Evolutionary conservation across 2,888 invertebrate species (phyloP).

Genomic region (Drosophila setosimentum): DNA sequence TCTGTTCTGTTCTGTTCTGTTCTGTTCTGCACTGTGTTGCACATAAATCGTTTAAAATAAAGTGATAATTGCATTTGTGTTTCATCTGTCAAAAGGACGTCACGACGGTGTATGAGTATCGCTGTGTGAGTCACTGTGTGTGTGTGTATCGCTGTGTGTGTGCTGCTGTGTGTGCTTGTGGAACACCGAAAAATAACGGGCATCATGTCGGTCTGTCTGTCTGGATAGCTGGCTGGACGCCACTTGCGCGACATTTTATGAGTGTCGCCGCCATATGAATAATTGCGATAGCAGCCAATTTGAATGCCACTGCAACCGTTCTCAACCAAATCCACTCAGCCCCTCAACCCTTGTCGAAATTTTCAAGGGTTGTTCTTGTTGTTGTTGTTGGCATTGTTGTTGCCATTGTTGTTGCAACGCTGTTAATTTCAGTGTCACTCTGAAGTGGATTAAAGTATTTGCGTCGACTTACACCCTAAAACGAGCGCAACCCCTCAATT

Average conservation of each 20-base stretch:
- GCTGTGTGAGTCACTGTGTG: background rate
- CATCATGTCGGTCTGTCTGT: slow-evolving; percentile 5
- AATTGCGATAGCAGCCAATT: slow-evolving; percentile 82
- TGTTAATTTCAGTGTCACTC: slow-evolving; percentile 75
- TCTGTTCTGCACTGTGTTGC: slow-evolving; percentile 45
- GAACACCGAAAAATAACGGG: slow-evolving; percentile 12
- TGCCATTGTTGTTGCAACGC: slow-evolving; percentile 47
- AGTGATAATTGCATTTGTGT: slow-evolving; percentile 82
- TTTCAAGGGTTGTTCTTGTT: slow-evolving; percentile 66
- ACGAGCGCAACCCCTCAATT: slow-evolving; percentile 64
- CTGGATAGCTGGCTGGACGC: slow-evolving; percentile 41
- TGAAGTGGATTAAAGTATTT: slow-evolving; percentile 83
- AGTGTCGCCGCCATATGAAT: slow-evolving; percentile 81
- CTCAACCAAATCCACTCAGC: background rate
- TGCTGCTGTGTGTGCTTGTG: slow-evolving; percentile 5
- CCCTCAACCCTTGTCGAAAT: slow-evolving; percentile 16
- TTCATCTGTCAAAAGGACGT: slow-evolving; percentile 78
- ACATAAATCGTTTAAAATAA: slow-evolving; percentile 82
- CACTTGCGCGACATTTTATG: slow-evolving; percentile 78
- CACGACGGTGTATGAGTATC: slow-evolving; percentile 48
- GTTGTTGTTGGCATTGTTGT: slow-evolving; percentile 50
- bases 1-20: slow-evolving; percentile 16
- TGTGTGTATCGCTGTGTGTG: slow-evolving; percentile 1
- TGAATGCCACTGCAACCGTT: slow-evolving; percentile 58
- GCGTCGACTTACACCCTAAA: slow-evolving; percentile 78